Conservation (phyloP, 2,113 vertebrate species). For the Excalfactoria chinensis region DNA sequence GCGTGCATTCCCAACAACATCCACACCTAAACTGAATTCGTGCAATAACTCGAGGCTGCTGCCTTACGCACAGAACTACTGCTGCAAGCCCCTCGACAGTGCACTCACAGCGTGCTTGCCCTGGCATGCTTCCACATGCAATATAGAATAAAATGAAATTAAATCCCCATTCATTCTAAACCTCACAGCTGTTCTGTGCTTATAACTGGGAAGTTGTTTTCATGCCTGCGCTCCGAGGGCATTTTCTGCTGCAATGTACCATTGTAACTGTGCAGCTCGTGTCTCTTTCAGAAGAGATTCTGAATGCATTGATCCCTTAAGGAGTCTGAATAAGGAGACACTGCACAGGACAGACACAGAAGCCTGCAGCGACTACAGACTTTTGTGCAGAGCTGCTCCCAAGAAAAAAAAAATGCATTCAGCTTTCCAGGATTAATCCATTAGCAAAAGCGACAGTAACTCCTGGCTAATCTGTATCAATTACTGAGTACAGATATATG, state of each 20-base stretch:
- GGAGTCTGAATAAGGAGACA: neutral
- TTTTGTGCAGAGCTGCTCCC: neutral
- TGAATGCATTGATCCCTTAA: neutral
- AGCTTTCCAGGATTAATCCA: conserved; percentile 57
- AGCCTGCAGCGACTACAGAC: neutral
- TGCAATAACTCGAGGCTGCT: neutral
- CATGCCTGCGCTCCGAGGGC: neutral
- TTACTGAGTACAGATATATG: conserved; percentile 28
- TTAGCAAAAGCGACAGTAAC: conserved; percentile 26
- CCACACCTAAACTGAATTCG: rapidly evolving
- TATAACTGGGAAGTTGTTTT: neutral
- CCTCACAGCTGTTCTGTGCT: neutral
- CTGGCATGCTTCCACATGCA: neutral
- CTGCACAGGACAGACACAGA: neutral
- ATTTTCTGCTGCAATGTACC: neutral
- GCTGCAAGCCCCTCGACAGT: neutral
- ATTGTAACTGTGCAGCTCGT: neutral
- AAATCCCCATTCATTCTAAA: neutral
- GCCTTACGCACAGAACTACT: neutral
- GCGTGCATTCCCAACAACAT: neutral
- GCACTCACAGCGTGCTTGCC: neutral
- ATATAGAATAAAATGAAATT: rapidly evolving
- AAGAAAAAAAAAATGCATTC: neutral
- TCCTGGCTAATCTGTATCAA: conserved; percentile 56
- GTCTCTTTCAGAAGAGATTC: neutral